These are phyloP conservation scores for Stichodactyla mertensii DNA, from an alignment of 64 coral and sea anemone genomes.

Conservation along the genomic window DNA sequence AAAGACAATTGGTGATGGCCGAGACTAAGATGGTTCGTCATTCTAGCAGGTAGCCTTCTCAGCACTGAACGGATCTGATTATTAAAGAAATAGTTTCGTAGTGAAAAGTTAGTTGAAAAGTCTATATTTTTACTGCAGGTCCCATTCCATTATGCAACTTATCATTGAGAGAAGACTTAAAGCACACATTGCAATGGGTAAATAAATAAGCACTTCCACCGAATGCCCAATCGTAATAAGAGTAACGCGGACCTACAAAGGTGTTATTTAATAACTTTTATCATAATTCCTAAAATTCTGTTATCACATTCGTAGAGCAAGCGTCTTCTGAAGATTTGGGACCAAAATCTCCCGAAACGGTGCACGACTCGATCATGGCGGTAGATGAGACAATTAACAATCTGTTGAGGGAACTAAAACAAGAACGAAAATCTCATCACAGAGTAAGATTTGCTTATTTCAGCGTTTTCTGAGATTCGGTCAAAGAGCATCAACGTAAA, in stretches of 20 bases:
- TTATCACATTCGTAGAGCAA: slow-evolving; percentile 45
- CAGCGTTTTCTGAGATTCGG: neutral
- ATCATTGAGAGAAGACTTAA: slow-evolving; percentile 87
- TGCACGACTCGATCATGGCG: slow-evolving; percentile 86
- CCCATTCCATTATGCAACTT: slow-evolving; percentile 87
- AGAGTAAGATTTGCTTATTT: slow-evolving; percentile 27
- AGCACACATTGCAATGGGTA: slow-evolving; percentile 86
- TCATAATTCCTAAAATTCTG: neutral
- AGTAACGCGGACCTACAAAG: neutral
- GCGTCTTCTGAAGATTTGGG: slow-evolving; percentile 24
- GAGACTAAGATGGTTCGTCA: slow-evolving; percentile 94
- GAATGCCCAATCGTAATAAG: neutral
- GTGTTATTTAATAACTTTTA: no score
- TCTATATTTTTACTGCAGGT: slow-evolving; percentile 23
- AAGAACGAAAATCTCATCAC: slow-evolving; percentile 78
- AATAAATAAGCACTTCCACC: neutral
- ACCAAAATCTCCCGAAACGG: slow-evolving; percentile 52
- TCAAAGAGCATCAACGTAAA: neutral
- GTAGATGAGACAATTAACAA: slow-evolving; percentile 94
- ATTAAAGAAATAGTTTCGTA: no score
- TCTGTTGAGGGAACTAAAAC: slow-evolving; percentile 82
- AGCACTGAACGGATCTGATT: no score
- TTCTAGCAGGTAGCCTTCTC: slow-evolving; percentile 70
- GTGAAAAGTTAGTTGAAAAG: neutral
- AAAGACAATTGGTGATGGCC: slow-evolving; percentile 85